Evolutionary conservation across 2,888 invertebrate genomes (phyloP), one percentile per base, ranked within the genome.

Genomic region (Eustalomyia histrio): DNA sequence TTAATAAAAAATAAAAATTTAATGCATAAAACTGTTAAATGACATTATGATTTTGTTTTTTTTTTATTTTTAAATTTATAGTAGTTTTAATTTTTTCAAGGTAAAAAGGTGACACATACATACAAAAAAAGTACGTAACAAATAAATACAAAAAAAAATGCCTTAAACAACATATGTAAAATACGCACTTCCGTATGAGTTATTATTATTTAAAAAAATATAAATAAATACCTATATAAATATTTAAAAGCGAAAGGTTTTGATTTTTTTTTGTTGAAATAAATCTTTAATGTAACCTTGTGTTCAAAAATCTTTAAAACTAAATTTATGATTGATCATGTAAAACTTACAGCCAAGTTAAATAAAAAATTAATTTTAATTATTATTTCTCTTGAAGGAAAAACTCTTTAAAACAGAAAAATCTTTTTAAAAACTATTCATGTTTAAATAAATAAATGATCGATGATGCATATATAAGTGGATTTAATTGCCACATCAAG

Each of bases 261-360:
- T 17, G 47, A 47, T 47, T 50, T 24, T 29, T 17, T 47, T 72
- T 61, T 33, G 14, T 63, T 53, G 18, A 7, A 65, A 58, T 58
- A 52, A 57, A n/a, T 58, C 67, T 78, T 60, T 52, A 72, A 67
- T 53, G 57, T 63, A 75, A 75, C 74, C 73, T 82, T 82, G 80
- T 76, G 58, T 76, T 71, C 69, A 75, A 29, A 69, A 71, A 24
- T 74, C 10, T 71, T 80, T 63, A 67, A 74, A 67, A 74, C 35
- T 57, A 57, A 80, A 75, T 63, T 73, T 55, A 79, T 83, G 78
- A 76, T 83, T 76, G 83, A 82, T 80, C 78, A 73, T 65, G 67
- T 76, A 50, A 63, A 55, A 61, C 63, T 67, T 50, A 61, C 33
- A 69, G 33, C 50, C 8, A 50, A 53, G 14, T 33, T 18, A 58